Evolutionary conservation across 1,140 invertebrate species (phyloP), one percentile per base, ranked within the genome.

Genomic region (Penaeus japonicus): DNA sequence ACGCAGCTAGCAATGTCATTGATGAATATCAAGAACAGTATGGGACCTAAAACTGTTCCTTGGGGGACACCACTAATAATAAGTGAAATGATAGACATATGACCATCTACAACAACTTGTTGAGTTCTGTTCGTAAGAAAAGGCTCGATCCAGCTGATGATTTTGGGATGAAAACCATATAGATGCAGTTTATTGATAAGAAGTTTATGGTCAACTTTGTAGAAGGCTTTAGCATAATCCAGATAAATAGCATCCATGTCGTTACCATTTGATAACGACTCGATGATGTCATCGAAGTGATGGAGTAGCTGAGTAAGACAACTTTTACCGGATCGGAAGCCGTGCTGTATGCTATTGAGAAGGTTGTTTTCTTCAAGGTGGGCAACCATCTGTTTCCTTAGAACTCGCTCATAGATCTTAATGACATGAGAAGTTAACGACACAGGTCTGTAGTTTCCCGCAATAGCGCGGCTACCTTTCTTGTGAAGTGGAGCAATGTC

Each of bases 51-150:
- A n/a, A 81, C 79, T 27, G 10, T 57, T 24, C 30, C 62, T 84
- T 84, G 82, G 27, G 59, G 82, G n/a, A 80, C 82, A 35, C 82
- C 82, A 79, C 82, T 84, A 39, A 73, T n/a, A 55, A 84, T 2
- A 32, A 57, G 47, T 73, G 59, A 12, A 47, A 30, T 35, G 32
- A 7, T 80, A 55, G n/a, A 81, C 15, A 24, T 4, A 27, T n/a
- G 5, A 20, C 62, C 32, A 35, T 84, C 55, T 80, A 53, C 82
- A 47, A 55, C 27, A 12, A 84, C 82, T 35, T 39, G 4, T 55
- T 80, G 82, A 32, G 47, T 35, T 12, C 82, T 84, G 35, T 79
- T 10, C 59, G 82, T 73, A 55, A 80, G 82, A 53, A 84, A 84
- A 53, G 54, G 17, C 15, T 15, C 5, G 24, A 84, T 15, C 82